phyloP scores from a whole-genome alignment of 1,140 invertebrate species.

The Drosophila grimshawi region DNA sequence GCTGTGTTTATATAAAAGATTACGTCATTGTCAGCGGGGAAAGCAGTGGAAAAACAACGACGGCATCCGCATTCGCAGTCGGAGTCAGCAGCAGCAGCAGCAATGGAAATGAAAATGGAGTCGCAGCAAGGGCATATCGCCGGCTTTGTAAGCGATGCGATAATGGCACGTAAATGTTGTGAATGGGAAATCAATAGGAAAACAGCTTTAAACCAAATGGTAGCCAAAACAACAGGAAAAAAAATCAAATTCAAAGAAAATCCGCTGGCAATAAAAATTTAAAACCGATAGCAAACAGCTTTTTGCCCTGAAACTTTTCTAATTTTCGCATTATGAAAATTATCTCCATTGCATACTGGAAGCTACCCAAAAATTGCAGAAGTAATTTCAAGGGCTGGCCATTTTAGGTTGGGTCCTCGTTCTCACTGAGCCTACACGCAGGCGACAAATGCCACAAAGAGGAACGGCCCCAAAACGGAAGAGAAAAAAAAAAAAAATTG shows the following conservation, averaged over 20 bases:
- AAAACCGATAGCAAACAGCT: conserved; percentile 49
- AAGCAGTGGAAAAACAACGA: conserved; percentile 59
- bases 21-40: conserved; percentile 54
- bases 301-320: conserved; percentile 66
- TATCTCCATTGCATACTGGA: conserved; percentile 35
- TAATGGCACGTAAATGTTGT: conserved; percentile 69
- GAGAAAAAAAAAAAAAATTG: conserved; percentile 21
- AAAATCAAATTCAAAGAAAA: not conserved
- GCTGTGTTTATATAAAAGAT: conserved; percentile 79
- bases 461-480: conserved; percentile 27
- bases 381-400: conserved; percentile 54
- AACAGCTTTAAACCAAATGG: conserved; percentile 40
- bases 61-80: conserved; percentile 6
- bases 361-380: conserved; percentile 39
- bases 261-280: conserved; percentile 52
- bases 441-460: conserved; percentile 33
- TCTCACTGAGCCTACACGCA: conserved; percentile 12
- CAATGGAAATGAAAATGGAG: conserved; percentile 40
- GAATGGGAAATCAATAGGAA: conserved; percentile 74
- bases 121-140: conserved; percentile 35
- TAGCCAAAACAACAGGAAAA: not conserved
- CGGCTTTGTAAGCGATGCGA: conserved; percentile 57
- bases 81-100: conserved; percentile 8
- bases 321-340: conserved; percentile 81
- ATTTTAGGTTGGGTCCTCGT: conserved; percentile 6